These are phyloP conservation scores for Sebastes matsubarae DNA, from an alignment of 2,797 vertebrate genomes.

Conservation along the genomic window DNA sequence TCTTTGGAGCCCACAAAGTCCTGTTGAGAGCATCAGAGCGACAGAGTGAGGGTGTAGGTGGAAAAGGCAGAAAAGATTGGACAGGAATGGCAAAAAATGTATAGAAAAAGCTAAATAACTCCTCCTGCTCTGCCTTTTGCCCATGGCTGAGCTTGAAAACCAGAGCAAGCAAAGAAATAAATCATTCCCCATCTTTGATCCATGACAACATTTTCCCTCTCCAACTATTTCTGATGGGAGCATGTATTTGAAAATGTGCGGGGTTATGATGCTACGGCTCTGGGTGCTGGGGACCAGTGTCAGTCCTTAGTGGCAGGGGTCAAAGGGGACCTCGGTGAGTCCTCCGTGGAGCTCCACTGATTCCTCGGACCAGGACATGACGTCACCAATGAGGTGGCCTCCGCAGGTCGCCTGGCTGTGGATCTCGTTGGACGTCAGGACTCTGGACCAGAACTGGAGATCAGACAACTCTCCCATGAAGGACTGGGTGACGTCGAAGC, in stretches of 20 bases:
- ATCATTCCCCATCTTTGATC: neutral
- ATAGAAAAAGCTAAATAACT: neutral
- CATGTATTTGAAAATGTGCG: neutral
- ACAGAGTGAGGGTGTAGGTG: conserved; percentile 31
- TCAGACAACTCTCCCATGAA: conserved; percentile 87
- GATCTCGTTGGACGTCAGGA: conserved; percentile 83
- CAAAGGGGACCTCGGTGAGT: conserved; percentile 82
- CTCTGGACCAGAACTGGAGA: conserved; percentile 87
- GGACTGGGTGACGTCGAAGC: conserved; percentile 88
- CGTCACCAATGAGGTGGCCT: conserved; percentile 76
- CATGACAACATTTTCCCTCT: neutral
- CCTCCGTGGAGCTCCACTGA: conserved; percentile 86
- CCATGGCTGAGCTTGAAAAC: neutral
- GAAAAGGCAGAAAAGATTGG: conserved; percentile 49
- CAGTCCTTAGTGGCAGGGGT: conserved; percentile 81
- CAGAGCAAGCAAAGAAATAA: neutral
- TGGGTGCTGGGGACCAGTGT: neutral
- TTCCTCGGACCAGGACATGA: conserved; percentile 84
- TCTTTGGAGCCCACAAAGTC: conserved; percentile 37
- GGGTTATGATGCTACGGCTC: neutral
- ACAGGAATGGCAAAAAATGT: conserved; percentile 28
- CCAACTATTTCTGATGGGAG: neutral
- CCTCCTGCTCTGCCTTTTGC: neutral
- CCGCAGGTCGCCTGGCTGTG: conserved; percentile 82
- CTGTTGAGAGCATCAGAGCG: conserved; percentile 2